A percentile compares a stretch with the other conserved stretches of the same genome.
Evolutionary conservation across 1,140 invertebrate species (phyloP).

Genomic region (Trigoniulus corallinus): DNA sequence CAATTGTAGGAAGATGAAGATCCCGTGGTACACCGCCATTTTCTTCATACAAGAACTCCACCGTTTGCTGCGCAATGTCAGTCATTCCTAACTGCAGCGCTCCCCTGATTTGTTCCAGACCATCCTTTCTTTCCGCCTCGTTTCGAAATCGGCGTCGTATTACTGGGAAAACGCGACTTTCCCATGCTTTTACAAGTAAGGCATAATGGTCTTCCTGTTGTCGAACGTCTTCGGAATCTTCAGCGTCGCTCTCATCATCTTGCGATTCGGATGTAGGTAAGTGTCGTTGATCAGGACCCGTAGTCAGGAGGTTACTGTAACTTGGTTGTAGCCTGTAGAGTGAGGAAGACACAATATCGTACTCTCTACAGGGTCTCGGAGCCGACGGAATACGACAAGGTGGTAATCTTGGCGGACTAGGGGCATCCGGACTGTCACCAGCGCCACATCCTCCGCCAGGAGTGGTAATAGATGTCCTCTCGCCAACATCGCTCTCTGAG

Average conservation of each 20-base stretch:
- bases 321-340: conserved; percentile 22
- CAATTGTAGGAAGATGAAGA: conserved; percentile 28
- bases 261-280: conserved; percentile 14
- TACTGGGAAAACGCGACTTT: conserved; percentile 29
- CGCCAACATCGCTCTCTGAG: conserved; percentile 21
- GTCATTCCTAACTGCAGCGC: conserved; percentile 29
- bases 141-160: conserved; percentile 29
- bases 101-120: conserved; percentile 29
- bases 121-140: conserved; percentile 29
- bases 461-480: not conserved
- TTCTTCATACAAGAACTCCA: conserved; percentile 31
- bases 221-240: conserved; percentile 20
- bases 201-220: conserved; percentile 26
- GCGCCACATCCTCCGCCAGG: not conserved
- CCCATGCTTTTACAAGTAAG: conserved; percentile 28
- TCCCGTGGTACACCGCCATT: conserved; percentile 29
- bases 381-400: conserved; percentile 19
- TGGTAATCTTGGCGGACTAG: conserved; percentile 7
- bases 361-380: conserved; percentile 23
- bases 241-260: conserved; percentile 21
- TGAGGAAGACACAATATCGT: conserved; percentile 19
- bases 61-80: conserved; percentile 30
- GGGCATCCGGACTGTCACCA: not conserved
- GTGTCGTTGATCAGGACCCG: conserved; percentile 17
- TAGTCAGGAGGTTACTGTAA: conserved; percentile 21